Base-by-base conservation (phyloP, 2,888 invertebrate genomes). In the Hermaeophaga mercurialis region DNA sequence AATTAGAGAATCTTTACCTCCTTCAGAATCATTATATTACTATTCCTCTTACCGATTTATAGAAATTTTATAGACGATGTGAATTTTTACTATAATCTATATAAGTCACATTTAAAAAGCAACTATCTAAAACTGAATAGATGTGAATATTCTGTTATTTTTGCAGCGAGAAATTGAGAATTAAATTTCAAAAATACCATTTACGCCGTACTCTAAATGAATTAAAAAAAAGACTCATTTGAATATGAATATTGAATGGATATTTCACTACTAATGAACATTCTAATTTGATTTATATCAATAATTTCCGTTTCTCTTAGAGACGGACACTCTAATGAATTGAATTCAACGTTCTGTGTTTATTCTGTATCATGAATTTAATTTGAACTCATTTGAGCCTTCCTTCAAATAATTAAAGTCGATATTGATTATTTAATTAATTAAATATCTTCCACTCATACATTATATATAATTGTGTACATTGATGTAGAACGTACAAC, bases 381-480 rank as follows among this genome's bases (percentile, higher is more conserved):
- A 52, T 56, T 61, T 56, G 43, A 44, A 38, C 47, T 58, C 56
- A 56, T 54, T 59, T 47, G 14, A 56, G 39, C 60, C 52, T 54
- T 54, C 52, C 58, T 58, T 58, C 52, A 36, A 60, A 54, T 58
- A 58, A 62, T 62, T 60, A 58, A 62, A 62, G 54, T 59, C 26
- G n/a, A 24, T 59, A 62, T 58, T 49, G 62, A 63, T 63, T 60
- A 60, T 61, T 60, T 58, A 62, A 62, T 62, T 60, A 62, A 59
- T 62, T 49, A 60, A 64, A 60, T 62, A 64, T 60, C 52, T 62
- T 53, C 56, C 39, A 28, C 54, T 53, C 33, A 62, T 60, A 52
- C 63, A 63, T 63, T 61, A 56, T 56, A 56, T 52, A 64, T 61
- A 56, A 58, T 55, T 59, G 54, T 59, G 48, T 63, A 46, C 55